Conservation (phyloP, 2,888 invertebrate genomes). For the Diarsia dahlii region DNA sequence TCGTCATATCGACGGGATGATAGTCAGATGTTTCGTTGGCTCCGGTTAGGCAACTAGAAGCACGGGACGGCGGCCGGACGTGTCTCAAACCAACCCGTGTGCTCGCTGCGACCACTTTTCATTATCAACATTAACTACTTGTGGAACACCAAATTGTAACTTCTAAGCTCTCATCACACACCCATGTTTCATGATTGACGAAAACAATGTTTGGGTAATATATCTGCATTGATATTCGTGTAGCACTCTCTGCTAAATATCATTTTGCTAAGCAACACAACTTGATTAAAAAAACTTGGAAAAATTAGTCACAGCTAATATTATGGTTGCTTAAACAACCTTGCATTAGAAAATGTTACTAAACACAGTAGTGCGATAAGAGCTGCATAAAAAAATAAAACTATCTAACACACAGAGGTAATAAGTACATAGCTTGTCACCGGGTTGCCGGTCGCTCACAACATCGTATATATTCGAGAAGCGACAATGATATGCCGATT, state of each 20-base stretch:
- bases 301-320: constrained; percentile 8
- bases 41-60: constrained; percentile 89
- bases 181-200: constrained; percentile 55
- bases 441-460: constrained; percentile 78
- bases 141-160: constrained; percentile 79
- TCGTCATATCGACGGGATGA: constrained; percentile 75
- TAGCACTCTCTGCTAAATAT: background rate
- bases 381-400: constrained; percentile 76
- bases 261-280: background rate
- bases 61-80: constrained; percentile 85
- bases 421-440: constrained; percentile 79
- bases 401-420: constrained; percentile 83
- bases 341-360: background rate
- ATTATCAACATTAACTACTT: constrained; percentile 80
- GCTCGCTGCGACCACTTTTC: constrained; percentile 80
- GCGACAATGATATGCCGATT: constrained; percentile 83
- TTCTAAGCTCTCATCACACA: constrained; percentile 75
- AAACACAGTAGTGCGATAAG: constrained; percentile 78
- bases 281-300: constrained; percentile 2
- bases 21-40: constrained; percentile 73
- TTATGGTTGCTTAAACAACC: background rate
- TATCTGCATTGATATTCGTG: constrained; percentile 11
- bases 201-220: constrained; percentile 9
- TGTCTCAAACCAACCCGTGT: constrained; percentile 81
- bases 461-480: constrained; percentile 79